phyloP scores from a whole-genome alignment of 2,113 vertebrate species.

The Platichthys stellatus region DNA sequence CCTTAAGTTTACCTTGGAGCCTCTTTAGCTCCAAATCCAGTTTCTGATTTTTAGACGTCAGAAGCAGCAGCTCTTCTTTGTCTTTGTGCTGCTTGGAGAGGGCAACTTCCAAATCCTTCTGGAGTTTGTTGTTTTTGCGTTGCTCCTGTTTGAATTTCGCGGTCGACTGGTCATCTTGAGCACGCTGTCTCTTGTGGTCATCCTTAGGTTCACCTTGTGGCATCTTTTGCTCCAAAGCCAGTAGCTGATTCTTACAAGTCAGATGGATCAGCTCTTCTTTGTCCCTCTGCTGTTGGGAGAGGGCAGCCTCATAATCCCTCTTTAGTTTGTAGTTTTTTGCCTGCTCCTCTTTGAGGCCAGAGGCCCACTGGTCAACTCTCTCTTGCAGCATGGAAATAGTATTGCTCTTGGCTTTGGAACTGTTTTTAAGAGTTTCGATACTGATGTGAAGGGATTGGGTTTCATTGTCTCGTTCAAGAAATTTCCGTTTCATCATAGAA shows the following conservation, averaged over 20 bases:
- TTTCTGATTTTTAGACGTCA: no score
- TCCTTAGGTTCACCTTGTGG: background rate
- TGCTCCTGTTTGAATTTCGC: background rate
- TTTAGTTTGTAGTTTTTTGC: background rate
- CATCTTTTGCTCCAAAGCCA: background rate
- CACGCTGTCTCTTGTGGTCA: background rate
- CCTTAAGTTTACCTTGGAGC: background rate
- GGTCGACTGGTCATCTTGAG: background rate
- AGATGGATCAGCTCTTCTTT: background rate
- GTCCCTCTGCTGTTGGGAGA: background rate
- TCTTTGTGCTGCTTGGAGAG: no score
- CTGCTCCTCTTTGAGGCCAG: background rate
- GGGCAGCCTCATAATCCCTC: background rate
- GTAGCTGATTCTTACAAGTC: background rate
- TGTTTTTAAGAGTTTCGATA: background rate
- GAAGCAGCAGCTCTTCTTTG: no score
- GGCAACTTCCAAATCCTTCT: background rate
- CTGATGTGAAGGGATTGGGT: background rate
- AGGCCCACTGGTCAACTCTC: background rate
- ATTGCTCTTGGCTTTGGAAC: background rate
- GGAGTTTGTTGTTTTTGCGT: background rate
- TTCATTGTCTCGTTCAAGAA: background rate
- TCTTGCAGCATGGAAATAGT: background rate
- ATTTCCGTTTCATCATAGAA: background rate
- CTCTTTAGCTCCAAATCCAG: no score